Conservation (phyloP, 2,113 vertebrate species). For the Tylochromis polylepis region DNA sequence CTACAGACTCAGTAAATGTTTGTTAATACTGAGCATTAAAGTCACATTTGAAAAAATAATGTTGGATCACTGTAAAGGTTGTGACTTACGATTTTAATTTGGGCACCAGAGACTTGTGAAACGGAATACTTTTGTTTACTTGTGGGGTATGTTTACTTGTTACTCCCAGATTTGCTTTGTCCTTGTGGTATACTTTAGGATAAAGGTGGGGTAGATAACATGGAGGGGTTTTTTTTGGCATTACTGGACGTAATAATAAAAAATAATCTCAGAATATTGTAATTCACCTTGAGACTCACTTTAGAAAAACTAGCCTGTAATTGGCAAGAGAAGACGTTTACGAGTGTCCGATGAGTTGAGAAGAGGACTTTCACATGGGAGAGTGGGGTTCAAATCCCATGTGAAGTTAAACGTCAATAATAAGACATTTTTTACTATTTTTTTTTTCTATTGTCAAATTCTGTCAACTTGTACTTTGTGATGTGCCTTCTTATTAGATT, state of each 20-base stretch:
- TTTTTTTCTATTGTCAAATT: not conserved
- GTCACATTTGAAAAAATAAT: not conserved
- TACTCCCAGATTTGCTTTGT: too few relatives aligned
- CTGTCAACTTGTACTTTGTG: not conserved
- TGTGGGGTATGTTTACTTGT: not conserved
- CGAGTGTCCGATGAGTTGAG: not conserved
- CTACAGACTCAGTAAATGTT: not conserved
- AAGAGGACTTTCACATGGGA: not conserved
- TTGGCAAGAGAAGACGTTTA: not conserved
- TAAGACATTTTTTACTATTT: not conserved
- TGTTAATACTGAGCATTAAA: not conserved
- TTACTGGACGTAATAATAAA: not conserved
- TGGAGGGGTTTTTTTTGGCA: too few relatives aligned
- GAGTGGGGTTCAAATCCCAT: not conserved
- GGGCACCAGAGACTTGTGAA: not conserved
- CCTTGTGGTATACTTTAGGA: too few relatives aligned
- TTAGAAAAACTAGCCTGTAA: not conserved
- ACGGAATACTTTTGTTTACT: not conserved
- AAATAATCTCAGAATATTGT: not conserved
- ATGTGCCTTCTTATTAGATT: not conserved
- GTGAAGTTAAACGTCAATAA: not conserved
- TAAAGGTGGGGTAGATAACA: too few relatives aligned
- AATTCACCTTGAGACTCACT: not conserved
- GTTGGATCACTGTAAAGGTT: not conserved
- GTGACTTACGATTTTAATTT: not conserved